Percentiles rank a stretch among this genome's conserved stretches.
Conservation (phyloP, 92 coral and sea anemone species). For the Bergia sp. region DNA sequence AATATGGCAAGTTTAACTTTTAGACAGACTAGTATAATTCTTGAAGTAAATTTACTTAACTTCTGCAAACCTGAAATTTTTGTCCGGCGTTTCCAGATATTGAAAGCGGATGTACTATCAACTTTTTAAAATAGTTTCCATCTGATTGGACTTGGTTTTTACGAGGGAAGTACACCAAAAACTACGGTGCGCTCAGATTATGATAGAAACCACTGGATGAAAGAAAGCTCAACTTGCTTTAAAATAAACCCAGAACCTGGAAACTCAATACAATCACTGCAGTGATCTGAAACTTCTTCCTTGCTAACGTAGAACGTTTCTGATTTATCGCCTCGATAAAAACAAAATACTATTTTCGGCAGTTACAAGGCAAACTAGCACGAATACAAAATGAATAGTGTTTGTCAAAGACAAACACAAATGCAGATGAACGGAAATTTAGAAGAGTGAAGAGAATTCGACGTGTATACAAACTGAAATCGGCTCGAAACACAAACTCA, state of each 20-base stretch:
- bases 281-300: neutral
- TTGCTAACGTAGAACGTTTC: neutral
- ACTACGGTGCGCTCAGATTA: neutral
- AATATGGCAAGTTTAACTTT: neutral
- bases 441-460: neutral
- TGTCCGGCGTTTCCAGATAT: neutral
- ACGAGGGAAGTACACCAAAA: neutral
- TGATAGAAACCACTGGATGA: neutral
- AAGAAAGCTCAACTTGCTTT: neutral
- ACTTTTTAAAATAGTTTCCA: neutral
- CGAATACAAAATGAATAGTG: neutral
- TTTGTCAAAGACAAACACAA: constrained; percentile 26
- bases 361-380: neutral
- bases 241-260: too few relatives aligned
- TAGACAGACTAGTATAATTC: neutral
- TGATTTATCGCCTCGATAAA: neutral
- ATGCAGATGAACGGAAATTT: neutral
- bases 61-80: neutral
- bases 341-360: constrained; percentile 9
- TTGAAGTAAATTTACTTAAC: neutral
- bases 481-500: neutral
- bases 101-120: neutral
- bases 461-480: neutral
- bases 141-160: neutral
- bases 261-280: too few relatives aligned